phyloP scores from a whole-genome alignment of 2,113 vertebrate species.

The Phainopepla nitens region DNA sequence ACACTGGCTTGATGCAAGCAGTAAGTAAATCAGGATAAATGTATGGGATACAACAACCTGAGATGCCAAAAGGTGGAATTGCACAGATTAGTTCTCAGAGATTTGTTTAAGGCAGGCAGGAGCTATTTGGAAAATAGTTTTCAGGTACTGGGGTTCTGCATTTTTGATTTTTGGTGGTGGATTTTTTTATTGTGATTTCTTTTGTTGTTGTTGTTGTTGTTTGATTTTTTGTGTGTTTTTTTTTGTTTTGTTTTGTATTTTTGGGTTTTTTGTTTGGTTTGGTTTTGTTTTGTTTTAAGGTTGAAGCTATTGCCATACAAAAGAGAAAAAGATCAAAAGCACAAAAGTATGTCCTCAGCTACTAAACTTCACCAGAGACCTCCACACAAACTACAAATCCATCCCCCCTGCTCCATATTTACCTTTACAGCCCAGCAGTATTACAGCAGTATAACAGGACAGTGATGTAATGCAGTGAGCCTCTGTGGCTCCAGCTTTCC shows the following conservation, averaged over 20 bases:
- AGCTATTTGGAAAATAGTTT: neutral
- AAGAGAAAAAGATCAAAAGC: neutral
- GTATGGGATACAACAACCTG: neutral
- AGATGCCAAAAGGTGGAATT: neutral
- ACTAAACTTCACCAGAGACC: neutral
- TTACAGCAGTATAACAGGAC: neutral
- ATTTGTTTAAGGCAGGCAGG: neutral
- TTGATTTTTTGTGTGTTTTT: neutral
- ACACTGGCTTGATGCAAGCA: neutral
- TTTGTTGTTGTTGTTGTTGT: no score
- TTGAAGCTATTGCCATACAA: neutral
- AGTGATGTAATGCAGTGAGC: accelerated
- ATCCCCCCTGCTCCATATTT: accelerated
- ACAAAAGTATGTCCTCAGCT: neutral
- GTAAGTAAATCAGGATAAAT: neutral
- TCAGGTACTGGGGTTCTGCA: accelerated
- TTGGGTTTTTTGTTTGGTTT: neutral
- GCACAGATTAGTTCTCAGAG: neutral
- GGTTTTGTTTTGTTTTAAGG: neutral
- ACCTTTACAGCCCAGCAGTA: neutral
- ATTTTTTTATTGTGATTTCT: no score
- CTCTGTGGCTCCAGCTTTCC: neutral
- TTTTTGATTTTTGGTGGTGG: neutral
- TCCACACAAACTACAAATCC: neutral
- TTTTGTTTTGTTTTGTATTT: neutral